Evolutionary conservation across 1,140 invertebrate genomes (phyloP).

Genomic region (Amphibalanus amphitrite): DNA sequence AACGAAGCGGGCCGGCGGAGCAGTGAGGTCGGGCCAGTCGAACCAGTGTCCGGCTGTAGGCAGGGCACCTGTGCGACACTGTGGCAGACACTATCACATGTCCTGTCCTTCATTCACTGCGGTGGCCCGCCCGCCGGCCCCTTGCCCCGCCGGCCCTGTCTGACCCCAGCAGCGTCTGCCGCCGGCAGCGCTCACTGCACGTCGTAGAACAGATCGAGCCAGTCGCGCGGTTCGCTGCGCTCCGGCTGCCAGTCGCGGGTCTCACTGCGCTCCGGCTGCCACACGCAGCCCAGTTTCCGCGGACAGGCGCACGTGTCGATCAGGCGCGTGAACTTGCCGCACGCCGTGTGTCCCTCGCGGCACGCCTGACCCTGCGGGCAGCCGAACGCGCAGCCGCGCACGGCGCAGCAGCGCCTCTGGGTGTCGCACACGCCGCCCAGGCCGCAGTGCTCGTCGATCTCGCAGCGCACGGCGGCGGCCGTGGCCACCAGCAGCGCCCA

Average conservation of each 20-base stretch:
- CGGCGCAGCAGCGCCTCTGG: background rate
- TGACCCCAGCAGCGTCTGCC: background rate
- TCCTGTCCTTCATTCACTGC: no score
- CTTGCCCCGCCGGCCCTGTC: no score
- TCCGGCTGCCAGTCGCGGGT: no score
- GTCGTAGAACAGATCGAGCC: background rate
- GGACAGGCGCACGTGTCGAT: background rate
- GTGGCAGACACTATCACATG: no score
- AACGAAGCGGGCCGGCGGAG: no score
- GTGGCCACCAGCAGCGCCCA: background rate
- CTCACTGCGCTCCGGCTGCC: no score
- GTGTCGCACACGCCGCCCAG: background rate
- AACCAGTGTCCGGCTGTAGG: no score
- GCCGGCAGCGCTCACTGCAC: background rate
- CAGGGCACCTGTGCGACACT: no score
- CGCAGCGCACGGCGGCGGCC: background rate
- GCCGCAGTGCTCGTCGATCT: background rate
- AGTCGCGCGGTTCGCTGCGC: background rate
- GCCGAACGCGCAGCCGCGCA: background rate
- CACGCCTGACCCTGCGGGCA: background rate
- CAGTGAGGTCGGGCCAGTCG: no score
- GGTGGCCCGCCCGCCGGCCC: no score
- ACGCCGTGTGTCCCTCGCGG: background rate
- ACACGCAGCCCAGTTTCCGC: background rate
- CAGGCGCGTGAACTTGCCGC: background rate